Evolutionary conservation across 2,797 vertebrate species (phyloP).

Genomic region (Lepus oiostolus): DNA sequence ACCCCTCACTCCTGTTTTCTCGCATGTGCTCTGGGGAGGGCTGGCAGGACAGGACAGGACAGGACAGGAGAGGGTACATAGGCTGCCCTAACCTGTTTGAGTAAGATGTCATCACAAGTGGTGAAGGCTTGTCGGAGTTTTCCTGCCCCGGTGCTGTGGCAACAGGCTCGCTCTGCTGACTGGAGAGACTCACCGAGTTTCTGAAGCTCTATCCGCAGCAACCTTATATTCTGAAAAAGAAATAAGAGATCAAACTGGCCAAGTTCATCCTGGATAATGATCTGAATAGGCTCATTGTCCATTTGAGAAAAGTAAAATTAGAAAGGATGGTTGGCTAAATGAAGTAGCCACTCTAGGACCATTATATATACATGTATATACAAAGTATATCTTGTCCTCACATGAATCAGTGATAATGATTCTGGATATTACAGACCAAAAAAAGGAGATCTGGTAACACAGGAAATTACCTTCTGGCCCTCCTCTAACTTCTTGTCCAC

Average conservation of each 20-base stretch:
- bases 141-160: constrained; percentile 95
- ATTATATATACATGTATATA: too few relatives aligned
- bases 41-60: neutral
- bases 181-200: constrained; percentile 93
- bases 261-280: constrained; percentile 6
- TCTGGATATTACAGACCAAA: neutral
- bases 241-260: constrained; percentile 22
- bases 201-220: constrained; percentile 93
- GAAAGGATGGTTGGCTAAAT: constrained; percentile 34
- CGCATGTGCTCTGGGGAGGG: constrained; percentile 16
- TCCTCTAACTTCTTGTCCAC: constrained; percentile 96
- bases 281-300: neutral
- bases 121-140: constrained; percentile 92
- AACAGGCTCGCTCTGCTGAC: constrained; percentile 96
- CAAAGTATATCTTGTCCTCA: neutral
- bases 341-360: neutral
- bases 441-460: neutral
- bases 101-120: constrained; percentile 93
- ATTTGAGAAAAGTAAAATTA: constrained; percentile 61
- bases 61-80: neutral
- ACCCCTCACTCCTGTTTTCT: neutral
- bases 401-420: neutral
- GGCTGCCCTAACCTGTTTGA: constrained; percentile 92
- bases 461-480: constrained; percentile 93
- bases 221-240: constrained; percentile 92